Conservation (phyloP, 2,888 invertebrate genomes). For the Eilema depressum region DNA sequence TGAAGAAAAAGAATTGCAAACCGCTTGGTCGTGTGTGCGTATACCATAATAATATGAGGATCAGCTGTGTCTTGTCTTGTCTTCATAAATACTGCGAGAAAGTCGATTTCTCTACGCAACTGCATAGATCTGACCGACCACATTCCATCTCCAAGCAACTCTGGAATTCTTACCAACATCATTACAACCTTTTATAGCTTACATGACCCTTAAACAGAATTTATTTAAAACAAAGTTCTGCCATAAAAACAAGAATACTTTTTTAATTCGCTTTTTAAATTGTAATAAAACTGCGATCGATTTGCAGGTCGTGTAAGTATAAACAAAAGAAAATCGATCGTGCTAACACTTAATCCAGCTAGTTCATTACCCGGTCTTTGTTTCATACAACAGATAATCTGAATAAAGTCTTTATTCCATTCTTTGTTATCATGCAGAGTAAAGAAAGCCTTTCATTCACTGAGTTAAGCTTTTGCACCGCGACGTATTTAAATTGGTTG, state of each 20-base stretch:
- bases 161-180: too few species aligned
- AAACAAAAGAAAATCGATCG: slow-evolving; percentile 55
- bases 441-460: slow-evolving; percentile 37
- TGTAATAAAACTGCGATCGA: slow-evolving; percentile 21
- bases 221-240: too few species aligned
- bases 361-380: slow-evolving; percentile 53
- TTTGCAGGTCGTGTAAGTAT: slow-evolving; percentile 20
- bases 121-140: too few species aligned
- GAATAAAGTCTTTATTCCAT: slow-evolving; percentile 42
- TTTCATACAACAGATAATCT: slow-evolving; percentile 50
- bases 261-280: background rate
- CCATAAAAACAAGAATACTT: background rate
- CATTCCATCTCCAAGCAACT: too few species aligned
- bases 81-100: too few species aligned
- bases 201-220: too few species aligned
- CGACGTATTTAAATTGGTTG: slow-evolving; percentile 49
- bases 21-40: too few species aligned
- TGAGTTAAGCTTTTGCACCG: slow-evolving; percentile 29
- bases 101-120: too few species aligned
- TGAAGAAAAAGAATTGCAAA: too few species aligned
- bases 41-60: too few species aligned
- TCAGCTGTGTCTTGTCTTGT: too few species aligned
- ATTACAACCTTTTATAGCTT: too few species aligned
- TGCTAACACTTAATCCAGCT: slow-evolving; percentile 43
- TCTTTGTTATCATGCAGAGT: slow-evolving; percentile 45